Conservation (phyloP, 2,797 vertebrate genomes). For the Mus minutoides region DNA sequence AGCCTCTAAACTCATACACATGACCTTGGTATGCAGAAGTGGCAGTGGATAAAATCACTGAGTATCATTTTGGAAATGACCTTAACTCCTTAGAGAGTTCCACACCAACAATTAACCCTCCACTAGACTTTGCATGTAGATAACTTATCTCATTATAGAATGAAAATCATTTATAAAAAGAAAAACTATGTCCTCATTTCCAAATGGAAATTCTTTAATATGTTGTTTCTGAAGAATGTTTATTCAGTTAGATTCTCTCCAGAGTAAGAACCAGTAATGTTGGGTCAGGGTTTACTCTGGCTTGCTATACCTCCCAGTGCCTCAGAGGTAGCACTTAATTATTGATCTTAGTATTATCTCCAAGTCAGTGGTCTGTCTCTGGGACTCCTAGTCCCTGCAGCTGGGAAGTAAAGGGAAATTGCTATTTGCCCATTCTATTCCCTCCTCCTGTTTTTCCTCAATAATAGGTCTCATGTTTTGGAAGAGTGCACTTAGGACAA, state of each 20-base stretch:
- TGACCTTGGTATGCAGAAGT: not conserved
- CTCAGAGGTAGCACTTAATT: not conserved
- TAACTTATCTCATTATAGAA: not conserved
- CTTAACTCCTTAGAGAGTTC: not conserved
- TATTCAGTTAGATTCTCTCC: not conserved
- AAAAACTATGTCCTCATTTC: not conserved
- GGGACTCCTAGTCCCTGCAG: not conserved
- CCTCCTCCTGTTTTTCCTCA: not conserved
- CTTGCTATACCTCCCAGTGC: not conserved
- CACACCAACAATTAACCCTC: not conserved
- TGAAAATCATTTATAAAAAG: conserved; percentile 24
- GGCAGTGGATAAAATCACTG: not conserved
- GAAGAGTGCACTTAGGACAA: not conserved
- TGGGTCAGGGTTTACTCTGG: not conserved
- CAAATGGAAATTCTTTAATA: not conserved
- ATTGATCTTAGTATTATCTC: not conserved
- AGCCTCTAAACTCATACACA: not conserved
- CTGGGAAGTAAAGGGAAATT: not conserved
- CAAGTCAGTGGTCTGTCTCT: not conserved
- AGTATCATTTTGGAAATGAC: conserved; percentile 43
- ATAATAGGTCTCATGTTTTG: not conserved
- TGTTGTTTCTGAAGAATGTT: not conserved
- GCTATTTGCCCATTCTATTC: not conserved
- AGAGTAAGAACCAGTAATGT: not conserved
- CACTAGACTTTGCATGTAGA: not conserved